Conservation (phyloP, 2,888 invertebrate genomes). For the Eristalinus aeneus region DNA sequence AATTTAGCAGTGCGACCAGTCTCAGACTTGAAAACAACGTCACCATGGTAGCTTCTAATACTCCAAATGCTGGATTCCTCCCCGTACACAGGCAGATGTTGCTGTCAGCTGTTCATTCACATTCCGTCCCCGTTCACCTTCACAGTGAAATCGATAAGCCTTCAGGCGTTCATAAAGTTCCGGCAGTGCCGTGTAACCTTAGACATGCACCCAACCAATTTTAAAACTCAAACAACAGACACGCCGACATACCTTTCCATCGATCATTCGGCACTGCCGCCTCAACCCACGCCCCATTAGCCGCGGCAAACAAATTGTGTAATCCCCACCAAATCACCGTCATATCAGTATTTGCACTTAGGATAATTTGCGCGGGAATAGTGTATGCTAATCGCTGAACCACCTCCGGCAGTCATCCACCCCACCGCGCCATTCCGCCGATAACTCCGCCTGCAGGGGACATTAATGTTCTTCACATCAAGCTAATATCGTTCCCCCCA, state of each 20-base stretch:
- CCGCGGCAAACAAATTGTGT: constrained; percentile 10
- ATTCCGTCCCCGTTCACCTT: too few species aligned
- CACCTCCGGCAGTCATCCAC: neutral
- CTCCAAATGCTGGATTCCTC: too few species aligned
- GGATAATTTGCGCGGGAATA: constrained; percentile 1
- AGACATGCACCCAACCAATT: neutral
- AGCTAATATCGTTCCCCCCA: constrained; percentile 13
- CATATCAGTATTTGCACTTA: constrained; percentile 44
- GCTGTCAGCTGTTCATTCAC: too few species aligned
- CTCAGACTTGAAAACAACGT: too few species aligned
- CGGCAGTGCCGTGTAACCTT: too few species aligned
- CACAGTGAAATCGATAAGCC: too few species aligned
- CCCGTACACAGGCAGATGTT: too few species aligned
- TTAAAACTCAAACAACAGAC: neutral
- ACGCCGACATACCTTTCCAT: neutral
- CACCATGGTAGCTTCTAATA: too few species aligned
- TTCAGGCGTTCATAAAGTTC: too few species aligned
- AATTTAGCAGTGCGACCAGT: too few species aligned
- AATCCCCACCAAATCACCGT: constrained; percentile 11
- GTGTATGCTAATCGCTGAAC: constrained; percentile 37
- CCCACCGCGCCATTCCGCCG: neutral
- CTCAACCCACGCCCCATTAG: neutral
- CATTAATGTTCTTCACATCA: constrained; percentile 6
- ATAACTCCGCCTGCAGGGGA: neutral
- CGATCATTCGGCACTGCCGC: neutral